Conservation (phyloP, 2,797 vertebrate species). For the Schizopygopsis pylzovi region DNA sequence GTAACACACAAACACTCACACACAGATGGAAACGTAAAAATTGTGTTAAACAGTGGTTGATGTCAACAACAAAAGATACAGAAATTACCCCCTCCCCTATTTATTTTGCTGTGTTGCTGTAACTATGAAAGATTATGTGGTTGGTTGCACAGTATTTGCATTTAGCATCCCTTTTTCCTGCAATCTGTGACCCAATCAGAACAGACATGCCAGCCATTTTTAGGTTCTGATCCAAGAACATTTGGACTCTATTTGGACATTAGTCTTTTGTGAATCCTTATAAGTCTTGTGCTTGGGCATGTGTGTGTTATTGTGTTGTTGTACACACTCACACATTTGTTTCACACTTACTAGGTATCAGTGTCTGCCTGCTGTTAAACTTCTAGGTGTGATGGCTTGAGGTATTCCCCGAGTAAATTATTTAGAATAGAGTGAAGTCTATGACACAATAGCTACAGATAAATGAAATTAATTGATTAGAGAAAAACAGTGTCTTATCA, state of each 20-base stretch:
- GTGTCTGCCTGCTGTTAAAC: neutral
- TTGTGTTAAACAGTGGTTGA: neutral
- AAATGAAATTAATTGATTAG: neutral
- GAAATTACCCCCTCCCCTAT: neutral
- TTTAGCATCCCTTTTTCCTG: neutral
- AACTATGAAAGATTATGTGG: neutral
- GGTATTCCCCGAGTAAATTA: neutral
- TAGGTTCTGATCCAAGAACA: neutral
- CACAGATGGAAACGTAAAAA: neutral
- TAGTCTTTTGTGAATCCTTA: neutral
- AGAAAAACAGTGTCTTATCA: neutral
- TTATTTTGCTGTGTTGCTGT: neutral
- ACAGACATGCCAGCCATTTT: neutral
- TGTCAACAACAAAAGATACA: neutral
- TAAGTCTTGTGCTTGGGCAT: neutral
- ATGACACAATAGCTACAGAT: neutral
- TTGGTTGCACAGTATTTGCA: neutral
- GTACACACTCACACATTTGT: neutral
- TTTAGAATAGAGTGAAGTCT: neutral
- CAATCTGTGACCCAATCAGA: neutral
- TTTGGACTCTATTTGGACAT: neutral
- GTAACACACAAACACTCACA: constrained; percentile 5
- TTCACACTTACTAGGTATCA: neutral
- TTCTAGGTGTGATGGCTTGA: neutral
- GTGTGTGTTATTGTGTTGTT: neutral